Base-by-base conservation (phyloP, 2,888 invertebrate genomes). In the Pristionchus maxplancki region DNA sequence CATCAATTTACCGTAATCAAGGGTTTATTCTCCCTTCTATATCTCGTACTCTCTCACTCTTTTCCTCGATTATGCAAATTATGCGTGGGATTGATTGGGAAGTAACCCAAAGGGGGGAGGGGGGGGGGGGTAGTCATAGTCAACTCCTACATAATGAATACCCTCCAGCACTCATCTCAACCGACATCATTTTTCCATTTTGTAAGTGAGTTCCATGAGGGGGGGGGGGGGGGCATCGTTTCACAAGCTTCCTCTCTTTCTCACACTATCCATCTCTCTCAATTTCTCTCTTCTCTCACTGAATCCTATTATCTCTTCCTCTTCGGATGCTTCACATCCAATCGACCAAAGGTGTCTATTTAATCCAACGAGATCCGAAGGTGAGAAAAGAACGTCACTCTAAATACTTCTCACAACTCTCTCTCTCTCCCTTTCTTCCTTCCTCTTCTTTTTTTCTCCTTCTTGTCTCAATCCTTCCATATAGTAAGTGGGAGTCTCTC, bases 401-500 rank as follows among this genome's bases (percentile, higher is more conserved):
- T n/a, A 11, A 1, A 17, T 78, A 2, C 78, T 37, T 71, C 71
- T 34, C 15, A 31, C 31, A 4, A 28, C n/a, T 48, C 28, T 28
- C 31, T 20, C n/a, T 20, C 28, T 37, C 17, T 28, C 71, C 15
- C 50, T 48, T 20, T 13, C 48, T 37, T 44, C 24, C 48, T 53
- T 34, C n/a, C 34, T 53, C 82, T 83, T 34, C 53, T 34, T 44
- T 53, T 83, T 83, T 83, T 28, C 13, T 24, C 11, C 20, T 20
- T 53, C 34, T 78, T 78, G 44, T 78, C 78, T 78, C 24, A 78
- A 78, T 28, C 78, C 44, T 78, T 78, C 13, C n/a, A 78, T 78
- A 40, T 78, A 78, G 78, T 78, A 78, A 78, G 78, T 78, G 78
- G 40, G 78, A 78, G 78, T 78, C 78, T 78, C 78, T 78, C 78